These are phyloP conservation scores for Megalopta genalis DNA, from an alignment of 1,140 invertebrate species.

Conservation along the genomic window DNA sequence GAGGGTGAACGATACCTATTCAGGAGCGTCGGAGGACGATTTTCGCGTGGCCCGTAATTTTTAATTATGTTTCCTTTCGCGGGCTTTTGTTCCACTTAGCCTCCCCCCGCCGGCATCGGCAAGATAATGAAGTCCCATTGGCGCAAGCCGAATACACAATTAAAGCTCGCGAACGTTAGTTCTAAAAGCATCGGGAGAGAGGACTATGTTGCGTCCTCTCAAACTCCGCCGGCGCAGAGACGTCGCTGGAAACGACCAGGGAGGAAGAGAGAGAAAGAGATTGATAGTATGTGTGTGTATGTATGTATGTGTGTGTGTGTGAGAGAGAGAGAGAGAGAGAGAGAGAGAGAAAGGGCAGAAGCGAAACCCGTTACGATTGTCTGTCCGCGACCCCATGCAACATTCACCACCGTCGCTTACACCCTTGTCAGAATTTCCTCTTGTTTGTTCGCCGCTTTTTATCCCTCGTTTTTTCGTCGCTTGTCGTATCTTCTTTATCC, in stretches of 20 bases:
- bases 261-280: background rate
- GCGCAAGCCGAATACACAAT: conserved; percentile 51
- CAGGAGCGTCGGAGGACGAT: background rate
- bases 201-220: conserved; percentile 13
- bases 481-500: conserved; percentile 1
- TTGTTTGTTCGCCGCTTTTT: conserved; percentile 4
- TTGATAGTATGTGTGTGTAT: too few species aligned
- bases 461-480: background rate
- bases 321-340: background rate
- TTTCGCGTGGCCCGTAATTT: conserved; percentile 48
- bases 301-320: too few species aligned
- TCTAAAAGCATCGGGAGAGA: conserved; percentile 21
- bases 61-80: conserved; percentile 52
- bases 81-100: conserved; percentile 37
- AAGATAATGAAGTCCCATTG: conserved; percentile 55
- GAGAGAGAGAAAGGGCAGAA: background rate
- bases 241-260: background rate
- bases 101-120: conserved; percentile 33
- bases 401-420: conserved; percentile 13
- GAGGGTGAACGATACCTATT: background rate
- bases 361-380: conserved; percentile 22
- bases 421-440: conserved; percentile 1
- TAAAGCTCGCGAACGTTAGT: conserved; percentile 50
- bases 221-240: conserved; percentile 3
- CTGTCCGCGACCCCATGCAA: conserved; percentile 18